Evolutionary conservation across 2,888 invertebrate species (phyloP), one percentile per base, ranked within the genome.

Genomic region (Philhelius pedissequus): DNA sequence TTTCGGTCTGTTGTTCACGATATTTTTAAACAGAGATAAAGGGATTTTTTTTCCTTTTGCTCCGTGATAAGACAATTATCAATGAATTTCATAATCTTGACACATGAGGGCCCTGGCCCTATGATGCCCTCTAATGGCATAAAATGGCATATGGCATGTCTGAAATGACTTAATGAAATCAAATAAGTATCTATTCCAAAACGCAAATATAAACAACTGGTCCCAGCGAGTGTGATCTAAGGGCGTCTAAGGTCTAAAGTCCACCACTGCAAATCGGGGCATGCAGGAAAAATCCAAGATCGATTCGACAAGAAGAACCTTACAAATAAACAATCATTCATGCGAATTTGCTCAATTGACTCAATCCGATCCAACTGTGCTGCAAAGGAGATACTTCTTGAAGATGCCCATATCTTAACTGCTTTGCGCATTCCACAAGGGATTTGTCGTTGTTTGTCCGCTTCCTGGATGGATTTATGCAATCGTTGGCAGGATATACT

Each of bases 321-420:
- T 27, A 68, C 66, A 78, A 78, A 82, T 62, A 77, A 78, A 78
- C 68, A 60, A 82, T 82, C 82, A 78, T 82, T 82, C 82, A 82
- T 82, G 38, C 20, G 78, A 78, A 78, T 78, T 78, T 81, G 66
- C 52, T 60, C 73, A 56, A 74, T 75, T 66, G 75, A 50, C 73
- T 48, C 64, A 45, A 75, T 60, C 68, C 38, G 25, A 64, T 58
- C 60, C 80, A 54, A 74, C 79, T 74, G 79, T 60, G 79, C 74
- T n/a, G n/a, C n/a, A n/a, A n/a, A 15, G 38, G 40, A 3, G 22
- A 40, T 15, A 56, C 32, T 18, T 22, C 68, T 20, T 20, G 35
- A 20, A 43, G 27, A n/a, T 69, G 27, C 15, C n/a, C 35, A 13
- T n/a, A n/a, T 32, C 18, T 62, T 38, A 18, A 25, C 38, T 62